phyloP scores from a whole-genome alignment of 2,797 vertebrate species.

The Paratrypauchen microcephalus region DNA sequence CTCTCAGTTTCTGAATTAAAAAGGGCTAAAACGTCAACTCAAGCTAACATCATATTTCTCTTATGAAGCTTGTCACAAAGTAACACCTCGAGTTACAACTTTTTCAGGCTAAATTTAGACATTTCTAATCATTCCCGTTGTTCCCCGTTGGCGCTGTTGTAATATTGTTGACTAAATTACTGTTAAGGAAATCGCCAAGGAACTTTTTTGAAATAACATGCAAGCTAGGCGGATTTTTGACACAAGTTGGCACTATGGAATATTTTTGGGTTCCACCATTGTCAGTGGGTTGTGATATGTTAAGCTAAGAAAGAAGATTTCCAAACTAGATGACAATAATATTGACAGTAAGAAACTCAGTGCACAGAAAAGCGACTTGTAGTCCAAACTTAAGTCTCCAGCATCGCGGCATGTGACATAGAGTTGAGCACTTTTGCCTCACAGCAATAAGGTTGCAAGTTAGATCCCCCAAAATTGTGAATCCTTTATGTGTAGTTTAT shows the following conservation, averaged over 20 bases:
- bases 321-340: constrained; percentile 4
- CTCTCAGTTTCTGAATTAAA: constrained; percentile 56
- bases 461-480: no score
- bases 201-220: constrained; percentile 45
- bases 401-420: neutral
- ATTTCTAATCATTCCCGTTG: constrained; percentile 32
- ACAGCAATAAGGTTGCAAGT: no score
- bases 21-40: constrained; percentile 34
- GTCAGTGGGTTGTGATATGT: constrained; percentile 28
- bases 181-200: constrained; percentile 15
- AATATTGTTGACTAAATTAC: constrained; percentile 7
- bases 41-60: constrained; percentile 25
- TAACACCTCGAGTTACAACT: constrained; percentile 27
- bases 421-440: neutral
- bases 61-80: constrained; percentile 39
- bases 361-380: neutral
- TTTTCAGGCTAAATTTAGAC: constrained; percentile 38
- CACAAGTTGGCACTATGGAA: constrained; percentile 25
- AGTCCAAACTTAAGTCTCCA: neutral
- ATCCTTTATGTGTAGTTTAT: no score
- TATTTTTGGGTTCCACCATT: constrained; percentile 45
- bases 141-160: constrained; percentile 6
- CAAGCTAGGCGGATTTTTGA: constrained; percentile 28
- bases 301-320: constrained; percentile 6
- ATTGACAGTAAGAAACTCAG: constrained; percentile 12